Evolutionary conservation across 92 coral and sea anemone species (phyloP).

Genomic region (Phenganax subtilis): DNA sequence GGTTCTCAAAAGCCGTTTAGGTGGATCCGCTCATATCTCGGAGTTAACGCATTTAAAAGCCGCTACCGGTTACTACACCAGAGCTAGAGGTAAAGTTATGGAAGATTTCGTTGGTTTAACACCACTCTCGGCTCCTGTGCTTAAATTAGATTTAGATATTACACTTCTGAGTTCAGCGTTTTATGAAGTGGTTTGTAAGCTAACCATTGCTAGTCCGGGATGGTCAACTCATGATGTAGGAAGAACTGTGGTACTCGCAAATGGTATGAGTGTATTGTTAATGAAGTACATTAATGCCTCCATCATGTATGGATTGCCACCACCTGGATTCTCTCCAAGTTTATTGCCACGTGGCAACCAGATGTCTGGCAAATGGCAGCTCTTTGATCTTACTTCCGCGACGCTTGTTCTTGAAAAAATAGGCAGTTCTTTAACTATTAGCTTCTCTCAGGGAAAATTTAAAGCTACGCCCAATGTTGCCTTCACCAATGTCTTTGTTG

Average conservation of each 20-base stretch:
- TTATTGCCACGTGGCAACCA: constrained; percentile 39
- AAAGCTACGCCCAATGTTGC: constrained; percentile 35
- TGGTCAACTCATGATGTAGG: constrained; percentile 80
- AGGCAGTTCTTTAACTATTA: constrained; percentile 9
- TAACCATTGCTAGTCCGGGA: constrained; percentile 21
- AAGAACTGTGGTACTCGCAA: constrained; percentile 60
- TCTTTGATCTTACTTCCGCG: constrained; percentile 70
- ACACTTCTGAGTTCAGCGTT: constrained; percentile 46
- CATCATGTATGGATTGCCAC: constrained; percentile 49
- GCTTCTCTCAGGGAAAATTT: constrained; percentile 1
- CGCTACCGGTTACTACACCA: constrained; percentile 46
- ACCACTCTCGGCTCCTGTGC: constrained; percentile 46
- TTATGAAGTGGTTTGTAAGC: constrained; percentile 39
- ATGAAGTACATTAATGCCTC: constrained; percentile 45
- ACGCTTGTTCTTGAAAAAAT: constrained; percentile 33
- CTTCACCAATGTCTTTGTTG: constrained; percentile 45
- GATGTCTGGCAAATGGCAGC: constrained; percentile 61
- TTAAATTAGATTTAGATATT: constrained; percentile 37
- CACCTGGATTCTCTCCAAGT: constrained; percentile 33
- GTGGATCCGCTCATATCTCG: constrained; percentile 73
- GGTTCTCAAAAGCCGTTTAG: constrained; percentile 60
- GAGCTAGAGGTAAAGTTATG: constrained; percentile 48
- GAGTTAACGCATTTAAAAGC: constrained; percentile 35
- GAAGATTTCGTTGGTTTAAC: constrained; percentile 47
- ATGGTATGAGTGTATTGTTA: constrained; percentile 61